Evolutionary conservation across 2,888 invertebrate genomes (phyloP), one percentile per base, ranked within the genome.

Genomic region (Augiades crinisus): DNA sequence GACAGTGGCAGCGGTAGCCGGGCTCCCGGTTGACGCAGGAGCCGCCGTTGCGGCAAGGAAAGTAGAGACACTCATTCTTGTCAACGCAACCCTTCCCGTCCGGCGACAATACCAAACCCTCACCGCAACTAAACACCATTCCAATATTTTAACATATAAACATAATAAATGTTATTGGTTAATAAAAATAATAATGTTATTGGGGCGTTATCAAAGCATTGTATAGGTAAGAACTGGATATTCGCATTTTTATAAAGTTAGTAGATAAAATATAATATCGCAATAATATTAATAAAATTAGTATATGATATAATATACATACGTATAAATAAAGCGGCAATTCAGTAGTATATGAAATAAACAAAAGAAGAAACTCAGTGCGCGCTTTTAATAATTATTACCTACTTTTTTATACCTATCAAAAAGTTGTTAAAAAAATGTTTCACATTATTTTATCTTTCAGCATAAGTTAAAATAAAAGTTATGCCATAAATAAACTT

Each of bases 51-150:
- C 96, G 92, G 85, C 98, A 98, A 59, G 98, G 98, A 84, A 95
- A 93, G 90, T 97, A 97, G 83, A 96, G 92, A 85, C 98, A 98
- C 86, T 98, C 98, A 91, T 98, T 96, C 90, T 96, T 96, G 91
- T 98, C 98, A 90, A 95, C 95, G 91, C 98, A 98, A 78, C 96
- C 96, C 87, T 97, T 97, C 74, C 94, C 94, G 89, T 98, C 97
- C 63, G 95, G 93, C 57, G 97, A 95, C 89, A 96, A 94, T 76
- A 96, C 92, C 83, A 95, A 94, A 85, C 98, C 98, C 91, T 97
- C 96, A 74, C 97, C 97, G 91, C 98, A 98, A 88, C 98, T 98
- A 78, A 75, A 81, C 79, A 86, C 74, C 81, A 81, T 77, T 73
- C 63, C 70, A 79, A 80, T 75, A 70, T 68, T 61, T 68, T 65